Evolutionary conservation across 2,113 vertebrate genomes (phyloP), one percentile per base, ranked within the genome.

Genomic region (Dolichallabes microphthalmus): DNA sequence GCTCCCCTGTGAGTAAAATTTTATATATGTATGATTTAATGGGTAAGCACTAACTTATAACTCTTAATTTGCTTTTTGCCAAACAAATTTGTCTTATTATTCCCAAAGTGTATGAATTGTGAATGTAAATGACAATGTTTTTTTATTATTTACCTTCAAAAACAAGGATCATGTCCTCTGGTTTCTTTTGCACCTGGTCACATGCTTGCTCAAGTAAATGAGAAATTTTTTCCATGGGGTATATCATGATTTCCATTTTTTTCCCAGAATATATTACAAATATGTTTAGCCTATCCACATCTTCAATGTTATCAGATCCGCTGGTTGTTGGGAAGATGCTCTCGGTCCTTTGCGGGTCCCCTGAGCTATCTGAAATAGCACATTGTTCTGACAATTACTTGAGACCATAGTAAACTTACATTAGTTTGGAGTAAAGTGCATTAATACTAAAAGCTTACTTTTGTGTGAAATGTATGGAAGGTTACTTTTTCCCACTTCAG

Each of bases 71-170:
- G 11, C 27, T 50, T 52, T 22, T n/a, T 75, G 35, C 12, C 25
- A 50, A 22, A 12, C 20, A 53, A 7, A 2, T 10, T 75, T 8
- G 25, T 57, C 25, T 30, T 30, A 32, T 30, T 1, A 12, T 19
- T 20, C 58, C 1, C 15, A 55, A 5, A 20, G 27, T 58, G 27
- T 58, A 19, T 53, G 20, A 15, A 32, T 30, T 20, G 4, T 78
- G 0, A 32, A 20, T 19, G 35, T 3, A 12, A 11, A 58, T 32
- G 14, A 35, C 0, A 35, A 32, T 58, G 53, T 1, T 78, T 58
- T 73, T 66, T 25, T 74, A 81, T 32, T 25, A 84, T 66, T 85
- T 84, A 90, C 89, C 89, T 0, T 90, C 27, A 81, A 57, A 87
- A 76, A 89, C 35, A 5, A 89, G 78, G 0, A 0, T 20, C 87